Conservation (phyloP, 2,797 vertebrate species). For the Gallinago nigripennis region DNA sequence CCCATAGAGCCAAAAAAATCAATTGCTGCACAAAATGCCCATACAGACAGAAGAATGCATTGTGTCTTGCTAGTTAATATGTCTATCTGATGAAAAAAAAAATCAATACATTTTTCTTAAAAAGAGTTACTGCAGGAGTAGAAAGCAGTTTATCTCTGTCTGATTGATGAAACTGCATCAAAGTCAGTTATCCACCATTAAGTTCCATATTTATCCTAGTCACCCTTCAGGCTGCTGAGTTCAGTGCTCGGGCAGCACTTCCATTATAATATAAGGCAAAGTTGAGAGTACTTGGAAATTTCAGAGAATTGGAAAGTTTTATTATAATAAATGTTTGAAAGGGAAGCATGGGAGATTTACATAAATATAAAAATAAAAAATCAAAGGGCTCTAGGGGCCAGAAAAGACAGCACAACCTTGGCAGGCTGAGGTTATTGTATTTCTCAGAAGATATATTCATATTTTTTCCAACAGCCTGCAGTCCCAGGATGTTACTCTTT, state of each 20-base stretch:
- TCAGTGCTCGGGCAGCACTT: neutral
- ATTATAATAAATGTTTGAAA: neutral
- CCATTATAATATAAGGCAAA: neutral
- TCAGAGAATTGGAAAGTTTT: neutral
- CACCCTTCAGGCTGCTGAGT: neutral
- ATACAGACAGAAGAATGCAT: constrained; percentile 46
- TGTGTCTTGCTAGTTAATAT: constrained; percentile 65
- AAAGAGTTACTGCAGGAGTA: constrained; percentile 25
- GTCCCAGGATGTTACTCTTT: neutral
- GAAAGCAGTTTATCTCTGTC: constrained; percentile 46
- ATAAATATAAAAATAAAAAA: neutral
- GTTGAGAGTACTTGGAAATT: neutral
- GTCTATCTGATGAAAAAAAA: constrained; percentile 40
- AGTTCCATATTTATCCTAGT: constrained; percentile 36
- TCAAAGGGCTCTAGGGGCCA: neutral
- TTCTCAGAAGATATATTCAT: neutral
- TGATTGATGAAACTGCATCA: constrained; percentile 53
- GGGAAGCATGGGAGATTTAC: neutral
- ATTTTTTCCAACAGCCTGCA: neutral
- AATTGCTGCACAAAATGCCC: constrained; percentile 52
- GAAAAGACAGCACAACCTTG: neutral
- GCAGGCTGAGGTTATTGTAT: neutral
- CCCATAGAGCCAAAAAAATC: constrained; percentile 64
- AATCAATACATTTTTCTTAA: constrained; percentile 58
- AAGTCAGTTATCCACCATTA: constrained; percentile 53